Base-by-base conservation (phyloP, 2,888 invertebrate species). In the Acleris emargana region DNA sequence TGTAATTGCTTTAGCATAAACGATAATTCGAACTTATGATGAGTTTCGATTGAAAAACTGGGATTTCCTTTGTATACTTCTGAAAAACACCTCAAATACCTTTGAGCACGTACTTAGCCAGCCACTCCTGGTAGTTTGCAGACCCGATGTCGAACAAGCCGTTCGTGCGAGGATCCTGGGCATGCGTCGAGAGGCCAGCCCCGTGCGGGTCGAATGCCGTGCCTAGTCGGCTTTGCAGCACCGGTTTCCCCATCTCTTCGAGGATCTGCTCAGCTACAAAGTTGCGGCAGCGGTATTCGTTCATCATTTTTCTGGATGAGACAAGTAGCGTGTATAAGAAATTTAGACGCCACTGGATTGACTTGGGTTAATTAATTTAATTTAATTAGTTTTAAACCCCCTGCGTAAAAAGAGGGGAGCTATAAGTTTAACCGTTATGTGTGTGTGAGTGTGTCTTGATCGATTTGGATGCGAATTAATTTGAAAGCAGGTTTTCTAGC, bases 241-340 rank as follows among this genome's bases (percentile, higher is more conserved):
- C 80, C 18, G 85, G 84, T 67, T 88, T 87, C 3, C 88, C 89
- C 83, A 96, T 94, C 73, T 95, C 95, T 11, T 93, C 93, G 49
- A 96, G 83, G 70, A 96, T 96, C 86, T 96, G 95, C 74, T 95
- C 95, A 0, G 96, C 96, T 47, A 96, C 82, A 79, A 95, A 96
- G 77, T 94, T 96, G 43, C 96, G 94, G 73, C 96, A 96, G 54
- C 96, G 88, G 80, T 96, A 96, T 79, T 96, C 96, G 77, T 96
- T 96, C 95, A 96, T 96, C 93, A 95, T 95, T 82, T 94, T 93
- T 76, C 96, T 96, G 75, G 3, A 80, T 76, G 18, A 28, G 62
- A 43, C 52, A 69, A 68, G 54, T 25, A 25, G 25, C 13, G 59
- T 51, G n/a, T 53, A 32, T 54, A n/a, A 45, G 32, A 58, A 67